Evolutionary conservation across 1,140 invertebrate species (phyloP).

Genomic region (Polypedilum vanderplanki): DNA sequence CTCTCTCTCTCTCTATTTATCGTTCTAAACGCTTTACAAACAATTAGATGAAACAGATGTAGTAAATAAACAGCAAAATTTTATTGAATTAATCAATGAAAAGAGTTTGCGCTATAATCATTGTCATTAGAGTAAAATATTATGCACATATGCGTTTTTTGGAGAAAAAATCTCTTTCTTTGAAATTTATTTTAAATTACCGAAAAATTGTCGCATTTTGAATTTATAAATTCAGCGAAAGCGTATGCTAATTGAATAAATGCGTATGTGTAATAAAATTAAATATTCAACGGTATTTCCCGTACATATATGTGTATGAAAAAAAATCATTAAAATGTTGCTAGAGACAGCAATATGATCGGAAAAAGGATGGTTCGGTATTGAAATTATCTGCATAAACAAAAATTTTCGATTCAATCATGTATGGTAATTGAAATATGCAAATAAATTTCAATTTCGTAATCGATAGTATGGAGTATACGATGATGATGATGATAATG

Average conservation of each 20-base stretch:
- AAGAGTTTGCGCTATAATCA: slow-evolving; percentile 17
- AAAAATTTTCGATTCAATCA: slow-evolving; percentile 23
- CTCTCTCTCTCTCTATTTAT: background rate
- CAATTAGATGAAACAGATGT: slow-evolving; percentile 25
- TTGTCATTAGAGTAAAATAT: background rate
- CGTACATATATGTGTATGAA: no score
- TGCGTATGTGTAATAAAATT: no score
- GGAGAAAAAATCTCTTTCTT: background rate
- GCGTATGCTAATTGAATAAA: no score
- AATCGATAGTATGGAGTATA: background rate
- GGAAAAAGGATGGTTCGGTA: background rate
- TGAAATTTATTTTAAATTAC: background rate
- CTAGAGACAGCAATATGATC: background rate
- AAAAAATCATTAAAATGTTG: no score
- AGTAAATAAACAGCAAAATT: slow-evolving; percentile 26
- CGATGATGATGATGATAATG: background rate
- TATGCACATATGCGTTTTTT: background rate
- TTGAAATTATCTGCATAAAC: slow-evolving; percentile 2
- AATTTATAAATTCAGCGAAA: no score
- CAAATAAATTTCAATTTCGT: background rate
- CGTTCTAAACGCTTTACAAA: slow-evolving; percentile 10
- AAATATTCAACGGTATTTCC: no score
- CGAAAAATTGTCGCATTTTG: no score
- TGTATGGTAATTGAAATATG: slow-evolving; percentile 21
- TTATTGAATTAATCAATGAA: slow-evolving; percentile 23